Base-by-base conservation (phyloP, 2,797 vertebrate genomes). In the Muraenolepis orangiensis region DNA sequence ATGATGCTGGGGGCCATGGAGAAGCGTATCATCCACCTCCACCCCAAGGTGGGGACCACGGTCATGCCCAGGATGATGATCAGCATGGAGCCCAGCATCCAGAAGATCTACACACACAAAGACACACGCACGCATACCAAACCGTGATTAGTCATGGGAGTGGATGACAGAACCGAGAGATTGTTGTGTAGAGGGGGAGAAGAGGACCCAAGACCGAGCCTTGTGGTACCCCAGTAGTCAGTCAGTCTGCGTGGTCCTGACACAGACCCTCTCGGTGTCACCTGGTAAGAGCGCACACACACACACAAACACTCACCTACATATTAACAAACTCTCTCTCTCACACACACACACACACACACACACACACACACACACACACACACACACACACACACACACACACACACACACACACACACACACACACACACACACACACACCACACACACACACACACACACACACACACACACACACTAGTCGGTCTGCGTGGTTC, bases 21-120 rank as follows among this genome's bases (percentile, higher is more conserved):
- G 0, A 97, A 77, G 7, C 98, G 93, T 83, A 98, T 94, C 88
- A 99, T 93, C 97, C 98, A 99, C 28, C 95, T 93, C 98, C 97
- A 99, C n/a, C 97, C 96, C 0, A 96, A 57, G 2, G 91, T 91
- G 42, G 98, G 95, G 57, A 96, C 94, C 84, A 97, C 88, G 13
- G 94, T 87, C 0, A 96, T 97, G 1, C 96, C 97, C 85, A 99
- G 80, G 2, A 96, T 61, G 16, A 98, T 96, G 89, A 98, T 96
- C 67, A 98, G 85, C 87, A 97, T 91, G 61, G 97, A 98, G 31
- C 98, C 97, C 0, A 85, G 4, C 83, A 98, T 94, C 97, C 98
- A 99, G 90, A 99, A 98, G 18, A 98, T 85, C 98, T 99, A 87
- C 38, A 76, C 18, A 57, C 74, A 46, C 26, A 68, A 68, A 69